A percentile compares a stretch with the other conserved stretches of the same genome.
These are phyloP conservation scores for Seira musarum DNA, from an alignment of 2,888 invertebrate genomes.

Conservation along the genomic window DNA sequence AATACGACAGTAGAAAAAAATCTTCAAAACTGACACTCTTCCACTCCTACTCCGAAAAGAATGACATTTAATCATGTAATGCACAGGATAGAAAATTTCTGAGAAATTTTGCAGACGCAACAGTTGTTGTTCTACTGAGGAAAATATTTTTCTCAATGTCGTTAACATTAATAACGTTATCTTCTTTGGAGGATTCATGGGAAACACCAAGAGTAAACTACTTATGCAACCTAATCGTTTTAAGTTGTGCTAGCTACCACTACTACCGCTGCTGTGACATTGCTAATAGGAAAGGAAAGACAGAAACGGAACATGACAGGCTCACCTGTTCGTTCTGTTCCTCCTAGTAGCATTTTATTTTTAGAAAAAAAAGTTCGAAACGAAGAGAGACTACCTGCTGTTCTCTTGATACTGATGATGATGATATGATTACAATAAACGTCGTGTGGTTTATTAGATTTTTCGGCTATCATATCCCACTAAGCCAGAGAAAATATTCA, in stretches of 20 bases:
- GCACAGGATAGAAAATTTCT: background rate
- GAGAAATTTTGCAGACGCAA: background rate
- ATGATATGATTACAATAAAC: background rate
- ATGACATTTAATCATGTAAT: background rate
- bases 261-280: background rate
- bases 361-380: background rate
- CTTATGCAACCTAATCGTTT: background rate
- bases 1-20: too few species aligned
- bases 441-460: too few species aligned
- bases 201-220: background rate
- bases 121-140: background rate
- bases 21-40: background rate
- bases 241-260: background rate
- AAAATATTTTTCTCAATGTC: background rate
- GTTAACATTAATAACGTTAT: conserved; percentile 1
- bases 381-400: background rate
- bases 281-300: background rate
- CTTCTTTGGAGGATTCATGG: background rate
- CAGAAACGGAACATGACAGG: conserved; percentile 12
- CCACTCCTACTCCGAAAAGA: background rate
- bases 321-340: conserved; percentile 29
- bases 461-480: too few species aligned
- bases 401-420: background rate
- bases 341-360: background rate
- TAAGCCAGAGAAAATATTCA: too few species aligned